Percentiles rank a stretch among this genome's conserved stretches.
phyloP scores from a whole-genome alignment of 2,113 vertebrate species.

The Chrysochloris asiatica region DNA sequence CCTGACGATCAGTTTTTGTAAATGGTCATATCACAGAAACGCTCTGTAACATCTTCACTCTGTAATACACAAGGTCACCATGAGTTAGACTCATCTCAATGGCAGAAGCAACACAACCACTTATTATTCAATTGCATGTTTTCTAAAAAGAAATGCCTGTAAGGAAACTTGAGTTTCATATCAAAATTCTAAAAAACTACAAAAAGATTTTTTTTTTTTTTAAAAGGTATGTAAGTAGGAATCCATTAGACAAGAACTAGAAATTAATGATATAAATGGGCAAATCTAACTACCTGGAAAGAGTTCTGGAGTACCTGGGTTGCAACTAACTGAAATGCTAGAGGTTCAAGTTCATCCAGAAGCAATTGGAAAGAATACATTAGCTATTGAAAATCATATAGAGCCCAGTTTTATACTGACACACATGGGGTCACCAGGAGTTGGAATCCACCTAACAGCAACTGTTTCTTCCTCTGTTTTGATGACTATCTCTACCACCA shows the following conservation, averaged over 20 bases:
- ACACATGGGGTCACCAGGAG: too few species aligned
- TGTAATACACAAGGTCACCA: neutral
- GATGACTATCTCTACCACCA: too few species aligned
- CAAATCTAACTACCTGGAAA: neutral
- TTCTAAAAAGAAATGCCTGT: constrained; percentile 2
- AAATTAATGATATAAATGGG: neutral
- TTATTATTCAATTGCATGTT: neutral
- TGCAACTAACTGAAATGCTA: neutral
- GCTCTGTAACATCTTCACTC: neutral
- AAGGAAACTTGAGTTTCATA: neutral
- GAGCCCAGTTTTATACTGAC: neutral
- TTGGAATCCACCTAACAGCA: neutral
- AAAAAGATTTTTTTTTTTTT: neutral
- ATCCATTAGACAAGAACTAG: neutral
- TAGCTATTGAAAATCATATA: neutral
- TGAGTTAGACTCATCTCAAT: neutral
- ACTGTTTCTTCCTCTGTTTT: neutral
- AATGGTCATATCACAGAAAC: neutral
- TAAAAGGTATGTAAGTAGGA: neutral
- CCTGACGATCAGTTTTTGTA: neutral
- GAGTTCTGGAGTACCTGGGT: neutral
- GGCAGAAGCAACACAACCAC: neutral
- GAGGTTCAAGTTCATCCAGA: neutral
- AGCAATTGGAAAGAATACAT: neutral
- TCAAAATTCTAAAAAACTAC: neutral